Conservation (phyloP, 1,140 invertebrate genomes). For the Oryctes rhinoceros region DNA sequence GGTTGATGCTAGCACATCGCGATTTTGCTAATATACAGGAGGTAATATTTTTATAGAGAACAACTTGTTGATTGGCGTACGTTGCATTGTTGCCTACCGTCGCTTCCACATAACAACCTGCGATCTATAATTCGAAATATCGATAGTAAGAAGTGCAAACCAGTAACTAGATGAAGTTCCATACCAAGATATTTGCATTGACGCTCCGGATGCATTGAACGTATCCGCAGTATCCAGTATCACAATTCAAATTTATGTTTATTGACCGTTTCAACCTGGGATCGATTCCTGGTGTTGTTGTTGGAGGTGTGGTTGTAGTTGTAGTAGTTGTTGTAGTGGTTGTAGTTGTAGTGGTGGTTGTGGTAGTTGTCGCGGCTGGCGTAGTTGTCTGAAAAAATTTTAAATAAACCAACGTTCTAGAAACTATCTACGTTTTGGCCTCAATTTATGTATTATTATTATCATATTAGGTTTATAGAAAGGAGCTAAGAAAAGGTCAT, state of each 20-base stretch:
- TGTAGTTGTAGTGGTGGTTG: neutral
- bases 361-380: neutral
- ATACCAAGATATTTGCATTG: conserved; percentile 66
- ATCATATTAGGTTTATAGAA: no score
- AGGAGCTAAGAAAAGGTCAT: no score
- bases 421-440: neutral
- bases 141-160: neutral
- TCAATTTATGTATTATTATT: no score
- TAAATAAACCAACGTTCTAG: neutral
- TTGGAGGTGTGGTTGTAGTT: neutral
- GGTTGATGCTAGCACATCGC: conserved; percentile 65
- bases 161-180: conserved; percentile 36
- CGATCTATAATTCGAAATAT: conserved; percentile 58
- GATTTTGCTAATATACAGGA: conserved; percentile 66
- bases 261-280: conserved; percentile 26
- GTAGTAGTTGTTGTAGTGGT: neutral
- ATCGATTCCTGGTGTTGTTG: conserved; percentile 42
- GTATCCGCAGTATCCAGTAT: conserved; percentile 67
- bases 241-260: conserved; percentile 53
- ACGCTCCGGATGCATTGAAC: conserved; percentile 65
- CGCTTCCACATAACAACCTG: conserved; percentile 63
- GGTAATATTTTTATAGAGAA: conserved; percentile 66
- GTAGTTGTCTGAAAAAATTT: neutral
- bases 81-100: conserved; percentile 62
- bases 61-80: conserved; percentile 63